Conservation (phyloP, 1,140 invertebrate species). For the Xylocopa sonorina region DNA sequence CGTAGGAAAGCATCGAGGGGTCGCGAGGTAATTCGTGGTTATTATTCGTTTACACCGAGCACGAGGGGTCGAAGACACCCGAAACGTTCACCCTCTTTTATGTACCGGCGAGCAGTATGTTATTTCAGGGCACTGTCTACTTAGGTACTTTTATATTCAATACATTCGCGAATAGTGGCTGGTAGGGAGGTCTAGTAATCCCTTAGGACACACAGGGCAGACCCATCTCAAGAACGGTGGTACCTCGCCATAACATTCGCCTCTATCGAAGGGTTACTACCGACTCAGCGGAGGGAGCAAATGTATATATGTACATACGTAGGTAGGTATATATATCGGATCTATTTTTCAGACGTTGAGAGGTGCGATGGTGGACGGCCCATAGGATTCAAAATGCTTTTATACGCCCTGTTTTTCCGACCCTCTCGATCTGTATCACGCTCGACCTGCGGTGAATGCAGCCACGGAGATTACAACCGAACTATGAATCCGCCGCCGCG, state of each 20-base stretch:
- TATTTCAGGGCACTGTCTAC: conserved; percentile 77
- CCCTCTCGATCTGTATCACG: conserved; percentile 34
- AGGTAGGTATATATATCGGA: conserved; percentile 52
- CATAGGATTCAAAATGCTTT: conserved; percentile 38
- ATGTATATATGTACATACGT: conserved; percentile 31
- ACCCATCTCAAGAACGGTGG: conserved; percentile 63
- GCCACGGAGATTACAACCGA: conserved; percentile 24
- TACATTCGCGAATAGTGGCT: conserved; percentile 73
- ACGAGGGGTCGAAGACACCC: conserved; percentile 51
- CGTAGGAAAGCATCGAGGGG: conserved; percentile 39
- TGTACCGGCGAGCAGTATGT: conserved; percentile 63
- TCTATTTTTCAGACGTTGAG: conserved; percentile 71
- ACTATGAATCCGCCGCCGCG: conserved; percentile 35
- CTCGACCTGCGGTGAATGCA: conserved; percentile 35
- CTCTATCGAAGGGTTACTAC: conserved; percentile 74
- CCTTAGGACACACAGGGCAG: conserved; percentile 69
- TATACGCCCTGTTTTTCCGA: conserved; percentile 11
- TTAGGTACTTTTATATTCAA: conserved; percentile 81
- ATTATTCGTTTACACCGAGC: conserved; percentile 75
- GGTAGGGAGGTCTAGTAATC: conserved; percentile 73
- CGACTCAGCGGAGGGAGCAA: conserved; percentile 64
- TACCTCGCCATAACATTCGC: conserved; percentile 63
- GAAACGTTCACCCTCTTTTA: conserved; percentile 44
- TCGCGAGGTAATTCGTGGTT: conserved; percentile 75
- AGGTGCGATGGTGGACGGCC: conserved; percentile 23